Evolutionary conservation across 2,797 vertebrate species (phyloP).

Genomic region (Protonibea diacanthus): DNA sequence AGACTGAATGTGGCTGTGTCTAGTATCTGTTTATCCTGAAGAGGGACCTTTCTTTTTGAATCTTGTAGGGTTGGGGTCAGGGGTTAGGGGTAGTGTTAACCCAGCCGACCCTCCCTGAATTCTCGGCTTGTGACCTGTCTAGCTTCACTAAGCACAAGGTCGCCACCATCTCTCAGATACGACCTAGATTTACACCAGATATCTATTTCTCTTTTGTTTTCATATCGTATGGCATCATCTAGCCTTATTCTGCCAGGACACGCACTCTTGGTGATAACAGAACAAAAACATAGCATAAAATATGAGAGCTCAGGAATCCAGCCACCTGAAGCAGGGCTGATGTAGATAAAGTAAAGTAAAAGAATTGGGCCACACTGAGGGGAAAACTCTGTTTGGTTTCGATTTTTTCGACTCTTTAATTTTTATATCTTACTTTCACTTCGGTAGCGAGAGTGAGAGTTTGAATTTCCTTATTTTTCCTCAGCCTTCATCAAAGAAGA

Average conservation of each 20-base stretch:
- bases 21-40: not conserved
- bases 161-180: slow-evolving; percentile 37
- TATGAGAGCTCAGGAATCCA: slow-evolving; percentile 72
- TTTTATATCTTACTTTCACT: not conserved
- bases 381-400: slow-evolving; percentile 15
- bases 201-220: slow-evolving; percentile 69
- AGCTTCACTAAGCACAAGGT: slow-evolving; percentile 38
- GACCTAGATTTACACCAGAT: slow-evolving; percentile 69
- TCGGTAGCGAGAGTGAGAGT: not conserved
- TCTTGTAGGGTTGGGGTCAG: not conserved
- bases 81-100: not conserved
- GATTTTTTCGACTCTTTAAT: not conserved
- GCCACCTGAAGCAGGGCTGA: slow-evolving; percentile 67
- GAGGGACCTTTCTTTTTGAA: not conserved
- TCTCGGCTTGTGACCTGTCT: slow-evolving; percentile 13
- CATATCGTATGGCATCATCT: slow-evolving; percentile 70
- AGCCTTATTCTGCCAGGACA: slow-evolving; percentile 74
- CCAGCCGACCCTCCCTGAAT: not conserved
- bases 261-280: slow-evolving; percentile 67
- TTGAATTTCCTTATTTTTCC: slow-evolving; percentile 3
- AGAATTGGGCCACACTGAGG: slow-evolving; percentile 40
- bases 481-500: slow-evolving; percentile 27
- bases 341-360: slow-evolving; percentile 60
- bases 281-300: slow-evolving; percentile 65
- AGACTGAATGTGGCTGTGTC: slow-evolving; percentile 11